Base-by-base conservation (phyloP, 23 tunicate genomes). In the Aplidium turbinatum region DNA sequence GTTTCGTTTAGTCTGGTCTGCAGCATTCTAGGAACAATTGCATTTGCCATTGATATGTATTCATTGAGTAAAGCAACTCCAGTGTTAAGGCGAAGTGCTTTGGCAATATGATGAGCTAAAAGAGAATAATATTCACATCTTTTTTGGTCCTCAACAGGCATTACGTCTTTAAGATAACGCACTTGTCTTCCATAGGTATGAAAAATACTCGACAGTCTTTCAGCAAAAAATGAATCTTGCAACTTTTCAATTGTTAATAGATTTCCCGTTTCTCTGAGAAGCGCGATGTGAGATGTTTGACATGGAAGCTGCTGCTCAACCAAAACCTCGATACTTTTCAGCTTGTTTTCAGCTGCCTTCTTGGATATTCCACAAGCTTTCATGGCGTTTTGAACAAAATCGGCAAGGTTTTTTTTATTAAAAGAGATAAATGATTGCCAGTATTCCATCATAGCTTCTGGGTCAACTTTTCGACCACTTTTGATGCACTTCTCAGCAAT, bases 111-210 rank as follows among this genome's bases (percentile, higher is more conserved):
- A 9, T 66, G 85, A 34, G 80, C 53, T 9, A 87, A 22, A n/a
- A 58, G 42, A 7, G 80, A 54, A 42, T 80, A 87, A 40, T 78
- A 87, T 26, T 73, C 70, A 38, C 81, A 87, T 31, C 39, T 45
- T 42, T 56, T 29, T 30, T 47, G 58, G 28, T 63, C 39, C 1
- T 0, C 54, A 26, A 25, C 25, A 23, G 63, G 23, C 66, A 80
- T 57, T n/a, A 28, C 6, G 16, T 63, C 77, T 38, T 77, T 77
- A 20, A 62, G 31, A 45, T 87, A 87, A 3, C 72, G 24, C 32
- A 70, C 86, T 64, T 80, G 82, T 31, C 94, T 58, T 3, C 94
- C 94, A 39, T 68, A 53, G n/a, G 86, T 82, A 46, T 87, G 94
- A 32, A 80, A 74, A 23, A 87, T 80, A 33, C 74, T 75, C 13